Evolutionary conservation across 2,888 invertebrate genomes (phyloP).

Genomic region (Epiblema foenella): DNA sequence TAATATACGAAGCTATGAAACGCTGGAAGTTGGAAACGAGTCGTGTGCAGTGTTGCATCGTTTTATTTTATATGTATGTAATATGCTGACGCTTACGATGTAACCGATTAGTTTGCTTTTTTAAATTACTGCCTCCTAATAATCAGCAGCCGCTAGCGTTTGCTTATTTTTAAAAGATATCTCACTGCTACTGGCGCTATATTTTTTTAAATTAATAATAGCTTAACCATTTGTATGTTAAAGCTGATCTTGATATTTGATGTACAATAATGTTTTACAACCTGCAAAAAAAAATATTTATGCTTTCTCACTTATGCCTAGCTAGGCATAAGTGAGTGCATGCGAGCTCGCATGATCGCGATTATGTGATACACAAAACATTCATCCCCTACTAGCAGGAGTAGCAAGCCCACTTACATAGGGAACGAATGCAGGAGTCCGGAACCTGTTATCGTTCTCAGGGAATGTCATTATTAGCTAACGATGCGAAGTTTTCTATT

Average conservation of each 20-base stretch:
- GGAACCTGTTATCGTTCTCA: too few relatives aligned
- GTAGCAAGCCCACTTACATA: too few relatives aligned
- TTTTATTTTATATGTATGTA: background rate
- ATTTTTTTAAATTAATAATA: too few relatives aligned
- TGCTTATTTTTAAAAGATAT: background rate
- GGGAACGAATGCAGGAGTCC: too few relatives aligned
- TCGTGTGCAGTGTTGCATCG: conserved; percentile 25
- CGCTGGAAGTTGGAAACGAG: conserved; percentile 51
- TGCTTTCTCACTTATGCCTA: too few relatives aligned
- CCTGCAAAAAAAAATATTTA: background rate
- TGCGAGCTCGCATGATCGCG: too few relatives aligned
- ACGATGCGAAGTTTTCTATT: too few relatives aligned
- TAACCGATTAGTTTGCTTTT: conserved; percentile 13
- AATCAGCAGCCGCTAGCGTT: background rate
- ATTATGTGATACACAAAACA: too few relatives aligned
- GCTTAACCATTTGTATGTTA: background rate
- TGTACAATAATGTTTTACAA: background rate
- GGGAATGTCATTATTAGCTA: too few relatives aligned
- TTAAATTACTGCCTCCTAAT: conserved; percentile 17
- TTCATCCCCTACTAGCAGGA: too few relatives aligned
- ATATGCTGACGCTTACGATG: conserved; percentile 13
- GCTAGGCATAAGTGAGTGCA: too few relatives aligned
- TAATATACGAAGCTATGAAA: conserved; percentile 71
- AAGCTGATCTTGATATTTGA: background rate
- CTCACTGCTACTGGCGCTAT: too few relatives aligned